Evolutionary conservation across 2,888 invertebrate genomes (phyloP).

Genomic region (Scrobipalpa atriplicella): DNA sequence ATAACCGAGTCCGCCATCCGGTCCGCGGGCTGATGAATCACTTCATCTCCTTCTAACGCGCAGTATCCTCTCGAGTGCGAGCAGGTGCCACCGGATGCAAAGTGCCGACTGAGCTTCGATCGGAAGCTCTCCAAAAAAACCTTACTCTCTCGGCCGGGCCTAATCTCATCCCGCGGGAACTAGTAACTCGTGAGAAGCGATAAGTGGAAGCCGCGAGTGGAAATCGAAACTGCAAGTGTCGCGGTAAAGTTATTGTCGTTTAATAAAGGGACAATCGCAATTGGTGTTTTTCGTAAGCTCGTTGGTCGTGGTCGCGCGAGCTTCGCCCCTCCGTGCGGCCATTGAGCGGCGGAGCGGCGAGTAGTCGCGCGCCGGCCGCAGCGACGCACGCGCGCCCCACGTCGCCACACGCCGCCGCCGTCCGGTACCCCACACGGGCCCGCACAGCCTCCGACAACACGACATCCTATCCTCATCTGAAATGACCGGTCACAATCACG

Average conservation of each 20-base stretch:
- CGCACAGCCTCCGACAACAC: conserved; percentile 33
- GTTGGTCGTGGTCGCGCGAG: conserved; percentile 71
- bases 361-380: conserved; percentile 79
- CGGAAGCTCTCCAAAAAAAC: conserved; percentile 74
- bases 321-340: conserved; percentile 80
- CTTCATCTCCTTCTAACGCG: conserved; percentile 80
- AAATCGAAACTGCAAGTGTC: conserved; percentile 50
- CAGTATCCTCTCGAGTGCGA: conserved; percentile 73
- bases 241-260: conserved; percentile 47
- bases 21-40: conserved; percentile 76
- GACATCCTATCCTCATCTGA: conserved; percentile 55
- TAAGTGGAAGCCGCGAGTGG: conserved; percentile 2
- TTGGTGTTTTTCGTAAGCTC: conserved; percentile 79
- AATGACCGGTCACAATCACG: conserved; percentile 69
- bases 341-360: conserved; percentile 57
- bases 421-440: conserved; percentile 37
- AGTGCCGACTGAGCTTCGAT: conserved; percentile 65
- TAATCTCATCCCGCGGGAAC: conserved; percentile 44
- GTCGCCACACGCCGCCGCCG: conserved; percentile 46
- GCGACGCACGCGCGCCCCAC: conserved; percentile 77
- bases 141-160: conserved; percentile 54
- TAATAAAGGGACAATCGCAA: conserved; percentile 65
- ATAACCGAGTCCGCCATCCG: conserved; percentile 81
- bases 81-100: conserved; percentile 79
- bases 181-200: conserved; percentile 38